phyloP scores from a whole-genome alignment of 1,140 invertebrate species.

The Wiebesia pumilae region DNA sequence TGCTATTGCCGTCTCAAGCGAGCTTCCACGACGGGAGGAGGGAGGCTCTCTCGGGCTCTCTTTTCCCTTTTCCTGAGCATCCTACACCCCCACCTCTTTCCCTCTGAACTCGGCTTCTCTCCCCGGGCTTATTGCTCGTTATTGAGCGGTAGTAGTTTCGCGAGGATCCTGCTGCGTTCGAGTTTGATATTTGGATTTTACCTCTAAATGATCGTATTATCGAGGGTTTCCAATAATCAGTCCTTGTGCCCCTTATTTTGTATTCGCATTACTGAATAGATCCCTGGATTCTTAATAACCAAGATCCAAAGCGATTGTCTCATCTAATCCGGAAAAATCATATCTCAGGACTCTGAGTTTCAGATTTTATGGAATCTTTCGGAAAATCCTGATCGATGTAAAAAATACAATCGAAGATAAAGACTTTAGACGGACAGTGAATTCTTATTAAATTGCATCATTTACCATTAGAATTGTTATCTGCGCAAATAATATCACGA shows the following conservation, averaged over 20 bases:
- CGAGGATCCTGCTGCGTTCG: neutral
- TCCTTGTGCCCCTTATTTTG: slow-evolving; percentile 39
- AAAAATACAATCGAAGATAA: neutral
- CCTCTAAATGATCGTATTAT: slow-evolving; percentile 48
- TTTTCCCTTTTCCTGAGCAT: slow-evolving; percentile 9
- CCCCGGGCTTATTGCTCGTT: slow-evolving; percentile 48
- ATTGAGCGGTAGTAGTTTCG: slow-evolving; percentile 46
- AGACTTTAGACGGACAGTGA: neutral
- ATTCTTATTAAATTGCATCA: neutral
- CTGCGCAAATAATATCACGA: neutral
- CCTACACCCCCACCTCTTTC: neutral
- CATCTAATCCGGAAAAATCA: neutral
- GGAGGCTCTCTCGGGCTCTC: slow-evolving; percentile 15
- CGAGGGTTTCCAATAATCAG: slow-evolving; percentile 19
- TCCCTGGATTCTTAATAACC: neutral
- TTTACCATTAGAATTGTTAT: neutral
- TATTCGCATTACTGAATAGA: slow-evolving; percentile 29
- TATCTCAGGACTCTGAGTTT: neutral
- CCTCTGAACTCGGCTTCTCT: slow-evolving; percentile 16
- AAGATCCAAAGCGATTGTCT: neutral
- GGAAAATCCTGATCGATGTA: too few species aligned
- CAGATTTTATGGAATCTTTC: neutral
- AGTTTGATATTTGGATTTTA: slow-evolving; percentile 48
- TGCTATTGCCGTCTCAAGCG: slow-evolving; percentile 19
- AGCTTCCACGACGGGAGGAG: neutral